phyloP scores from a whole-genome alignment of 2,797 vertebrate species.

The Lithobates pipiens region DNA sequence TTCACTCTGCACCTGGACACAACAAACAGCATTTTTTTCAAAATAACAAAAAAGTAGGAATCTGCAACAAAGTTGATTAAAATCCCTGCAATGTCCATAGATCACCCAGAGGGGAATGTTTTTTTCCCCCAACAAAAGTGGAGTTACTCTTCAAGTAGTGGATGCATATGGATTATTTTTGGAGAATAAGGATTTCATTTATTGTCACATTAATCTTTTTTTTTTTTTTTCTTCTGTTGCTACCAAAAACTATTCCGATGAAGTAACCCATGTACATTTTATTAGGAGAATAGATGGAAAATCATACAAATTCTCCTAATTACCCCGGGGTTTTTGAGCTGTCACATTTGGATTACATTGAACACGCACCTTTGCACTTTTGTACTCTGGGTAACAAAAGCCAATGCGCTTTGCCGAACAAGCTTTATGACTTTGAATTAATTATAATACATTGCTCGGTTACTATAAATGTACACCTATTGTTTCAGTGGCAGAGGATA shows the following conservation, averaged over 20 bases:
- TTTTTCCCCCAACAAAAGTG: too few species aligned
- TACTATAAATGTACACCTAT: slow-evolving; percentile 21
- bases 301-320: slow-evolving; percentile 23
- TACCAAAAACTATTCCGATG: background rate
- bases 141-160: too few species aligned
- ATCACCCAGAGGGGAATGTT: too few species aligned
- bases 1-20: too few species aligned
- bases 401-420: background rate
- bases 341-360: slow-evolving; percentile 16
- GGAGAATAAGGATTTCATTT: too few species aligned
- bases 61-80: too few species aligned
- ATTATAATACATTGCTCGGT: slow-evolving; percentile 20
- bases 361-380: slow-evolving; percentile 42
- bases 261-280: slow-evolving; percentile 12
- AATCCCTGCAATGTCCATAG: too few species aligned
- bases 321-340: slow-evolving; percentile 5
- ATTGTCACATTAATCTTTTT: too few species aligned
- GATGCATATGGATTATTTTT: too few species aligned
- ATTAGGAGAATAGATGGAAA: background rate
- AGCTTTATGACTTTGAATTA: slow-evolving; percentile 13
- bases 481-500: slow-evolving; percentile 24
- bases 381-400: slow-evolving; percentile 35
- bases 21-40: too few species aligned
- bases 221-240: background rate
- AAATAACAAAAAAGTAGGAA: too few species aligned